phyloP scores from a whole-genome alignment of 2,888 invertebrate genomes.

The Idaea aversata region DNA sequence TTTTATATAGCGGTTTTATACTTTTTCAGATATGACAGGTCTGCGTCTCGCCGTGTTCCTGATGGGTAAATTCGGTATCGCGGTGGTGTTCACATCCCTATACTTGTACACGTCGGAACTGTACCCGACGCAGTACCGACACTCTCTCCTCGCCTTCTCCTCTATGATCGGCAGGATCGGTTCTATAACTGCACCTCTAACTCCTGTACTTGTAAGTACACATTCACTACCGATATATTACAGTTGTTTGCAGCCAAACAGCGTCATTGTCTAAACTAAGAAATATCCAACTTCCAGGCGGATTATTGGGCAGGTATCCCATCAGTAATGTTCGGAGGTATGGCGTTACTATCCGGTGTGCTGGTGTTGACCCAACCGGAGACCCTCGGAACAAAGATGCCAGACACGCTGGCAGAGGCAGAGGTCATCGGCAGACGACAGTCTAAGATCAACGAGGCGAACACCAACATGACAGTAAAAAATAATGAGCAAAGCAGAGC shows the following conservation, averaged over 20 bases:
- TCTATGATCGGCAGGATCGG: conserved; percentile 87
- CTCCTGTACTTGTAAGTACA: conserved; percentile 79
- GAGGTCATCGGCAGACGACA: conserved; percentile 51
- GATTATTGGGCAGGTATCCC: conserved; percentile 68
- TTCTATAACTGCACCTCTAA: conserved; percentile 85
- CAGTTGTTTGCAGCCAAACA: background rate
- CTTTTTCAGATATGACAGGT: conserved; percentile 45
- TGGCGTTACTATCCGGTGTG: conserved; percentile 75
- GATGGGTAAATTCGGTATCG: conserved; percentile 83
- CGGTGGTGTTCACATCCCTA: conserved; percentile 82
- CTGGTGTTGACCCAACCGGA: conserved; percentile 82
- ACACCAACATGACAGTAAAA: background rate
- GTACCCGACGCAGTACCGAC: conserved; percentile 85
- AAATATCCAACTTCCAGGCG: conserved; percentile 37
- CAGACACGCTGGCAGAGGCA: conserved; percentile 82
- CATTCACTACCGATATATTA: background rate
- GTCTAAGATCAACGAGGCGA: background rate
- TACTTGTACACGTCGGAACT: conserved; percentile 86
- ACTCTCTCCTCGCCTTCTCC: conserved; percentile 84
- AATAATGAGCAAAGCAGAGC: background rate
- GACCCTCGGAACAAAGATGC: conserved; percentile 80
- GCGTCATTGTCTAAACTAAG: background rate
- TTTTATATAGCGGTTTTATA: background rate
- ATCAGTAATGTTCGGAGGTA: conserved; percentile 75
- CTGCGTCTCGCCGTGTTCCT: conserved; percentile 75